phyloP scores from a whole-genome alignment of 2,888 invertebrate species.

The Arctia plantaginis region DNA sequence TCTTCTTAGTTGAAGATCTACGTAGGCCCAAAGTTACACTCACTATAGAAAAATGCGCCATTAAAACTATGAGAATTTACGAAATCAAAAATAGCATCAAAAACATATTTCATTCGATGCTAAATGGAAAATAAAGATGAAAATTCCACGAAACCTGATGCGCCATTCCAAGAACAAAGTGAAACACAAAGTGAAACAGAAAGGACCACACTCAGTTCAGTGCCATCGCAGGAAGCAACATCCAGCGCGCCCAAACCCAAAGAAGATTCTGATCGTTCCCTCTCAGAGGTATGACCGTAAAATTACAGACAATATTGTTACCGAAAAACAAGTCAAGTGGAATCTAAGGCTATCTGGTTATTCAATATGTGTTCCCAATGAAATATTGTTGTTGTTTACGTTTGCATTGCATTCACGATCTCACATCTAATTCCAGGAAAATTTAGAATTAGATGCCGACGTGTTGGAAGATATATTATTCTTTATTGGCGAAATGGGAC shows the following conservation, averaged over 20 bases:
- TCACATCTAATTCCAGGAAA: not conserved
- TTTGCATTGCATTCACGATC: not conserved
- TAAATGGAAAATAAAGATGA: conserved; percentile 8
- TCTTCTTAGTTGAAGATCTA: not conserved
- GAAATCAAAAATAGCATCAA: not conserved
- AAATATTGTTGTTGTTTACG: not conserved
- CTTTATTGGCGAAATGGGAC: conserved; percentile 71
- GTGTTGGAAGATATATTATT: conserved; percentile 65
- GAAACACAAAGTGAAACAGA: not conserved
- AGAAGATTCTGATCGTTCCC: not conserved
- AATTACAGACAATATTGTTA: not conserved
- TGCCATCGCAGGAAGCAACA: not conserved
- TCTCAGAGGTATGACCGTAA: not conserved
- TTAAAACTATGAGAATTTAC: not conserved
- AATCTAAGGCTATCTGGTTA: not conserved
- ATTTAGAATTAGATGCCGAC: conserved; percentile 34
- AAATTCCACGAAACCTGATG: not conserved
- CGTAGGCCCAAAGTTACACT: not conserved
- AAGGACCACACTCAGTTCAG: no score
- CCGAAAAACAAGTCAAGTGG: not conserved
- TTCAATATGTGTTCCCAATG: not conserved
- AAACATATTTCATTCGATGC: not conserved
- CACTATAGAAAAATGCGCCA: not conserved
- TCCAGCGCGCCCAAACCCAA: not conserved
- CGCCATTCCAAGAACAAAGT: not conserved